Base-by-base conservation (phyloP, 2,113 vertebrate genomes). In the Rhynchopsitta pachyrhyncha region DNA sequence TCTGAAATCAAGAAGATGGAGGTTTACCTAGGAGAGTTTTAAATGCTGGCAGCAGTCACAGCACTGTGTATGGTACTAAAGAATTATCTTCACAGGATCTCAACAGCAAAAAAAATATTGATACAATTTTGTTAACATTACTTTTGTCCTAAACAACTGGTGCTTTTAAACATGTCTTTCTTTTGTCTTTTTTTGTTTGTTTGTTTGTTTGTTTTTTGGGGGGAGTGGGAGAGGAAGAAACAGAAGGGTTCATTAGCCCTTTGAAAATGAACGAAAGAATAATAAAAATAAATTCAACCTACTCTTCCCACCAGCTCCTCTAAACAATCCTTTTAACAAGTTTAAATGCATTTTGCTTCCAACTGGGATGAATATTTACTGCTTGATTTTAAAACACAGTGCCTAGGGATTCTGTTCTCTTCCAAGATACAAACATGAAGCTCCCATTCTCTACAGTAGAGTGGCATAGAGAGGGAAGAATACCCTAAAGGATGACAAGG, bases 271-370 rank as follows among this genome's bases (percentile, higher is more conserved):
- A 82, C 37, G 49, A 84, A 95, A 93, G n/a, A 63, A 68, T 68
- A 84, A 83, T 74, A 87, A 62, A 79, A 88, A 94, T 53, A 95
- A 93, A 91, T 82, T 28, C 44, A 74, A 73, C 44, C 35, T 69
- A 53, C 17, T 60, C 63, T 60, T 84, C 87, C 44, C 31, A 68
- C 46, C 63, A 73, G 49, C 39, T 69, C 86, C 74, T 88, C 78
- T 88, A 94, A 96, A 93, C 74, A 93, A 80, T 27, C 63, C 62
- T 82, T 95, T 92, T 53, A 91, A 71, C 46, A 90, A 67, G 31
- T 80, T 69, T 80, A 88, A 96, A 90, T 53, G 28, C 49, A 66
- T 90, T 55, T 80, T 91, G 66, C 29, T 92, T 96, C 90, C 83
- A 83, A 22, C 41, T 57, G 74, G 27, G 66, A 81, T 78, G 69